Base-by-base conservation (phyloP, 2,113 vertebrate genomes). In the Callipepla californica region DNA sequence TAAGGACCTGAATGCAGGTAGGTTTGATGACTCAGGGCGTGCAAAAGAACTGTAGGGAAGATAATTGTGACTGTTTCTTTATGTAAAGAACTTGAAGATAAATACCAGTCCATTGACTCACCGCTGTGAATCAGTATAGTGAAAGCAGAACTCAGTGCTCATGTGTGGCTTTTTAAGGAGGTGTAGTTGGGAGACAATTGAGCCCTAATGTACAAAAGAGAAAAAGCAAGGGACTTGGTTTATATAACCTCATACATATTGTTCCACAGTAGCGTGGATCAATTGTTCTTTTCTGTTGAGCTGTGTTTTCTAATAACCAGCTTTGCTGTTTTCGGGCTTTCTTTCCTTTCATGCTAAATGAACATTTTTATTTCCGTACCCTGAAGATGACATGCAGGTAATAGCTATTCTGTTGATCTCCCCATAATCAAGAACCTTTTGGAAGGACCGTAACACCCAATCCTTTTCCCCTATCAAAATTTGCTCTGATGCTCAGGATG, bases 101-200 rank as follows among this genome's bases (percentile, higher is more conserved):
- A 20, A 4, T 12, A 11, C 4, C 20, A 5, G 0, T 32, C 51
- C 1, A 0, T 48, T 13, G 80, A 57, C 6, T 55, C 30, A 0
- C 23, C 25, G 45, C 61, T 53, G 61, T 3, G 16, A 30, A 3
- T 58, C 22, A 5, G 15, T 2, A 1, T 4, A 15, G 11, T 13
- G 28, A 14, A 32, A 74, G 1, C 19, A 42, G 67, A 11, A 2
- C 6, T 34, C 8, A 36, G 5, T 34, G 67, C 45, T 82, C 1
- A 2, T 11, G 7, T 6, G 34, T 11, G 28, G 28, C 50, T 38
- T 70, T 61, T 25, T 28, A 11, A 77, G 53, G 4, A 10, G 10
- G 3, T 69, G 36, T n/a, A 15, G 38, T 8, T 51, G 5, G 40
- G 38, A 80, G 48, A 58, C 32, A 25, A 6, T 3, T 26, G 36